phyloP scores from a whole-genome alignment of 2,888 invertebrate genomes.

The Arrhopalites spinosus region DNA sequence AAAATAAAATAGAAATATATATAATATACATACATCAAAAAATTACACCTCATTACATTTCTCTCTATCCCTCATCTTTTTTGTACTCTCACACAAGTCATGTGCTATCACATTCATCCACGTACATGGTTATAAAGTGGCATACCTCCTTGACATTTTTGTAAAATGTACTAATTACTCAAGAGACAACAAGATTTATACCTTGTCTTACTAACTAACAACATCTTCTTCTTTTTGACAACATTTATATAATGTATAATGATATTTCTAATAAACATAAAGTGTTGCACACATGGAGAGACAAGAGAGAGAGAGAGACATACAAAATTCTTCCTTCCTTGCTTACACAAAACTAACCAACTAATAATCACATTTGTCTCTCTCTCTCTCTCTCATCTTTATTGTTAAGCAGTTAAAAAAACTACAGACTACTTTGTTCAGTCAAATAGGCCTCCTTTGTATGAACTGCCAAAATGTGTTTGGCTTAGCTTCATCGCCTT shows the following conservation, averaged over 20 bases:
- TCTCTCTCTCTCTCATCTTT: too few species aligned
- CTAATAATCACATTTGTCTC: background rate
- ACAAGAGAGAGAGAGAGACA: background rate
- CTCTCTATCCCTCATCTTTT: too few species aligned
- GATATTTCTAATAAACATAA: background rate
- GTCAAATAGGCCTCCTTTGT: too few species aligned
- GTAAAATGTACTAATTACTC: constrained; percentile 40
- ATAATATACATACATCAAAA: constrained; percentile 22
- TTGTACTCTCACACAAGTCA: too few species aligned
- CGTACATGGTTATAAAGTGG: background rate
- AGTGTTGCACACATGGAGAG: background rate
- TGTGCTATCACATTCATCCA: constrained; percentile 20
- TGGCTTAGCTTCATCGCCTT: constrained; percentile 9
- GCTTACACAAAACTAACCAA: constrained; percentile 4
- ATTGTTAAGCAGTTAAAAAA: too few species aligned
- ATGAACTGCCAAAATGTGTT: background rate
- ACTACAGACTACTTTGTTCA: background rate
- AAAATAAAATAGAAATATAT: background rate
- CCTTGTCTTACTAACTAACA: constrained; percentile 28
- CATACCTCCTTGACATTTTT: constrained; percentile 35
- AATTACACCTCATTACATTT: constrained; percentile 31
- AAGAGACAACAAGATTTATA: constrained; percentile 38
- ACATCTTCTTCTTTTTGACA: constrained; percentile 18
- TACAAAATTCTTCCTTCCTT: constrained; percentile 18
- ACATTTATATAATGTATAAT: background rate